Conservation (phyloP, 2,113 vertebrate species). For the Rousettus leschenaultii region DNA sequence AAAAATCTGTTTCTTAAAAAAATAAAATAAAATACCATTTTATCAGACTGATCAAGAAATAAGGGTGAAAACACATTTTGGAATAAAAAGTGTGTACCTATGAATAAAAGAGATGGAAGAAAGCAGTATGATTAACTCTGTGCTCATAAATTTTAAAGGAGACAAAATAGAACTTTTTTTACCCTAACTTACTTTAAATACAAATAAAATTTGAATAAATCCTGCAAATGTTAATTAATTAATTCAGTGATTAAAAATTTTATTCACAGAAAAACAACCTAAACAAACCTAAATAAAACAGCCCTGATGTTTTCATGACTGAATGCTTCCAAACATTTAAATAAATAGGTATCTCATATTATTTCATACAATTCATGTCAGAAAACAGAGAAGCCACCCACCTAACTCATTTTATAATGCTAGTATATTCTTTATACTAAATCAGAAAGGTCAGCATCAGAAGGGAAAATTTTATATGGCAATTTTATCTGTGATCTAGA, state of each 20-base stretch:
- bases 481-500: neutral
- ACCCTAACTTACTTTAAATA: neutral
- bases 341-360: neutral
- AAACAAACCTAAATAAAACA: neutral
- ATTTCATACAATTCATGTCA: neutral
- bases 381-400: neutral
- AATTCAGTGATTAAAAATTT: neutral
- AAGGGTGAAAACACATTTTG: neutral
- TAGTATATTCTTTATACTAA: neutral
- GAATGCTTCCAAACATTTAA: neutral
- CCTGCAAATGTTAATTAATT: constrained; percentile 9
- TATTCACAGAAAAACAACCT: neutral
- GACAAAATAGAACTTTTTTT: neutral
- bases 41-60: neutral
- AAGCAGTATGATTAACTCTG: neutral
- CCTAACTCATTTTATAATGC: neutral
- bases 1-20: neutral
- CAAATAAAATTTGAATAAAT: neutral
- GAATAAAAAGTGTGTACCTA: neutral
- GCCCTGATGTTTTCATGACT: neutral
- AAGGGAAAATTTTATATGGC: neutral
- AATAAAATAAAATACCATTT: neutral
- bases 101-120: neutral
- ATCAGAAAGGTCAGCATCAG: neutral
- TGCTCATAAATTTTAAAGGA: neutral